Evolutionary conservation across 2,113 vertebrate genomes (phyloP), one percentile per base, ranked within the genome.

Genomic region (Heterocephalus glaber): DNA sequence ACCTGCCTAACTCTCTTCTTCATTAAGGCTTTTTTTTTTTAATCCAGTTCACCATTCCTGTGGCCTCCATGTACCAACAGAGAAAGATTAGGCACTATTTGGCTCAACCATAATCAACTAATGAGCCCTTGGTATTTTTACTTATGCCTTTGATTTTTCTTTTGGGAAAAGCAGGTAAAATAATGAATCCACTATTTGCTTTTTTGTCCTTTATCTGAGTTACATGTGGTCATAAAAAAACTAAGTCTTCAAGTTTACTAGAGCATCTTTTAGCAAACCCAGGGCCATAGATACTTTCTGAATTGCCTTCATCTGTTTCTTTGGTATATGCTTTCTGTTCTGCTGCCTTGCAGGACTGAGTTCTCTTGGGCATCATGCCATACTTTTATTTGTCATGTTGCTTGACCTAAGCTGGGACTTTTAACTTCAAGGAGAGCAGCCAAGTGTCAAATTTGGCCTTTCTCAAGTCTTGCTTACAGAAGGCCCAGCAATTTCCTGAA

Each of bases 401-500:
- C 74, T 92, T 95, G 47, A 96, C 93, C 79, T 61, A 81, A 93
- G 63, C 47, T 68, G 38, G 56, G 56, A 92, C 95, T 96, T 91
- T 96, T 72, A 95, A 96, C 95, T 95, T 97, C 47, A 89, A 89
- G 33, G 38, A 80, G 33, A 91, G 52, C 44, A 96, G 76, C 87
- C 93, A 97, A 97, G 96, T 97, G 86, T 97, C 95, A 97, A 79
- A 96, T 96, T 72, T 96, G 84, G 89, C 94, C 81, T 95, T 92
- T 95, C 30, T 61, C 76, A 92, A 96, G 76, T 83, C 87, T 93
- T 97, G 70, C 90, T 96, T 97, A 82, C 89, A 96, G 95, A 97
- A 96, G 93, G 86, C 0, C 5, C 60, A 89, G 68, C 83, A 95
- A 95, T 95, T 80, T 88, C 87, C 96, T 96, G 84, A 96, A 74